A percentile compares a stretch with the other conserved stretches of the same genome.
These are phyloP conservation scores for Hypomecis punctinalis DNA, from an alignment of 2,888 invertebrate genomes.

Conservation along the genomic window DNA sequence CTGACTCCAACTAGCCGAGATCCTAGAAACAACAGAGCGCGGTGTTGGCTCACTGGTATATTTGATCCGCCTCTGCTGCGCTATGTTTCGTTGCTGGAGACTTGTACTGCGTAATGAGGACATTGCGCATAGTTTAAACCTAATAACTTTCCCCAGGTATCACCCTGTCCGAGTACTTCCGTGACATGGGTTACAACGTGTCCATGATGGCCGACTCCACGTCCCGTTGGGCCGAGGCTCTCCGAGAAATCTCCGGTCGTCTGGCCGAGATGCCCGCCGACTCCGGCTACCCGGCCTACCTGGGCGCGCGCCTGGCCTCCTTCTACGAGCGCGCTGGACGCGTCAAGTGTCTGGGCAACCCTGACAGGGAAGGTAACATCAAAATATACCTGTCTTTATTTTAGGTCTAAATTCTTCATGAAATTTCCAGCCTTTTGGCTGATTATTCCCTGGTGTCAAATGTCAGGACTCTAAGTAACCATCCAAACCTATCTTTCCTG, in stretches of 20 bases:
- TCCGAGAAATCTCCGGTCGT: conserved; percentile 99
- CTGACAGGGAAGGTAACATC: conserved; percentile 93
- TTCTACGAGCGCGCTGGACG: conserved; percentile 99
- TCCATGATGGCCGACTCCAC: conserved; percentile 99
- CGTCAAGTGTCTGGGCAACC: conserved; percentile 98
- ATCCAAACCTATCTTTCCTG: no score
- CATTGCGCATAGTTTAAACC: no score
- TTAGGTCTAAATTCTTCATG: neutral
- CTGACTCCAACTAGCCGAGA: no score
- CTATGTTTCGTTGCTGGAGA: no score
- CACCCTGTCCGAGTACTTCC: conserved; percentile 99
- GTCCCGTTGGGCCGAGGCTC: conserved; percentile 99
- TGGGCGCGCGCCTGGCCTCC: conserved; percentile 98
- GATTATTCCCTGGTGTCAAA: no score
- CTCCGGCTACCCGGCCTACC: conserved; percentile 99
- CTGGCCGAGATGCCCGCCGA: conserved; percentile 99
- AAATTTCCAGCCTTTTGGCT: neutral
- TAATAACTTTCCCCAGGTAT: conserved; percentile 87
- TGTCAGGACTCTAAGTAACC: no score
- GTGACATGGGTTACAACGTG: conserved; percentile 99
- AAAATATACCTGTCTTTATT: neutral
- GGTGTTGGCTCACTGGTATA: no score
- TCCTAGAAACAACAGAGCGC: no score
- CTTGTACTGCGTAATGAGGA: no score
- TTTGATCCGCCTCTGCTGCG: no score